Conservation (phyloP, 2,888 invertebrate genomes). For the Ecdyonurus torrentis region DNA sequence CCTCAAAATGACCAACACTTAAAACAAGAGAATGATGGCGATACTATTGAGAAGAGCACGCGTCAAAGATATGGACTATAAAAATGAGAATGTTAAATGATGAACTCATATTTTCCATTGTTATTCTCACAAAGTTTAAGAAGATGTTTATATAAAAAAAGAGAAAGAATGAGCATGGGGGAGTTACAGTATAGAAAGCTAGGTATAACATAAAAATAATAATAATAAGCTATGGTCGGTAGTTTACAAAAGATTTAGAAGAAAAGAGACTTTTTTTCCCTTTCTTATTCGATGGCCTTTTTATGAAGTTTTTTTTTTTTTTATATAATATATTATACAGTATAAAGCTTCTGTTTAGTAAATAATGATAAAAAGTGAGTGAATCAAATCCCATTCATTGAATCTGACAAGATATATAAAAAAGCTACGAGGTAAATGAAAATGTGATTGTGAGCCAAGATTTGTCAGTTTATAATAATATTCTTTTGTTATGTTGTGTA, state of each 20-base stretch:
- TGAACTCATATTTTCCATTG: neutral
- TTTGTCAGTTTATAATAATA: too few relatives aligned
- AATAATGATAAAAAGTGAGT: neutral
- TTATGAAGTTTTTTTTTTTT: neutral
- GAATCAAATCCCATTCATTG: neutral
- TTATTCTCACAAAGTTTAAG: neutral
- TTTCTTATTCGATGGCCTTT: neutral
- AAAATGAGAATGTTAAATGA: neutral
- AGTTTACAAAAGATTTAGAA: neutral
- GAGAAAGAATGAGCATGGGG: too few relatives aligned
- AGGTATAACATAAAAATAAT: neutral
- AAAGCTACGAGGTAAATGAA: too few relatives aligned
- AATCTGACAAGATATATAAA: too few relatives aligned
- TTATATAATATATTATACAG: neutral
- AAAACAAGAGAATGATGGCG: neutral
- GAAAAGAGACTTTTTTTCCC: neutral
- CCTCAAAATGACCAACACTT: neutral
- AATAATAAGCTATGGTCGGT: too few relatives aligned
- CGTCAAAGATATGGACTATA: too few relatives aligned
- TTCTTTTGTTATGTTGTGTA: too few relatives aligned
- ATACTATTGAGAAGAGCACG: neutral
- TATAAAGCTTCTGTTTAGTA: neutral
- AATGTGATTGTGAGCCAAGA: too few relatives aligned
- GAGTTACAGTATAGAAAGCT: too few relatives aligned
- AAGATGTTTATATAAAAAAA: neutral